Conservation (phyloP, 2,888 invertebrate species). For the Thyatira batis region DNA sequence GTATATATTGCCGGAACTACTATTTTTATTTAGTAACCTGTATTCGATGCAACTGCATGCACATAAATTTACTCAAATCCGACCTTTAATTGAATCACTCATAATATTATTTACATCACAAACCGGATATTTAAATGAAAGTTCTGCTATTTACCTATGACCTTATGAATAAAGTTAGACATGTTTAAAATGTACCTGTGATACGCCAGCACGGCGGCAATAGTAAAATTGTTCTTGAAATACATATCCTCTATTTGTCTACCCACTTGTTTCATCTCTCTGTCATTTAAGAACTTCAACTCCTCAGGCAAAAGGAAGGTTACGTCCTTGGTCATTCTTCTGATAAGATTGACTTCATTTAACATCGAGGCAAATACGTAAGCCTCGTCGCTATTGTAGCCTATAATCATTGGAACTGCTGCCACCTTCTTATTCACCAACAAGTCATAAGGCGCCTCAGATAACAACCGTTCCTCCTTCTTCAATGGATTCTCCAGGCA, state of each 20-base stretch:
- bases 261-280: slow-evolving; percentile 46
- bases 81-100: not conserved
- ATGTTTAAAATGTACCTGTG: slow-evolving; percentile 53
- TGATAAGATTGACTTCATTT: slow-evolving; percentile 37
- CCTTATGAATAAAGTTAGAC: not conserved
- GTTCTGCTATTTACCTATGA: not conserved
- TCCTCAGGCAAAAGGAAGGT: slow-evolving; percentile 60
- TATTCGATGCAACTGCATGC: not conserved
- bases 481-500: slow-evolving; percentile 59
- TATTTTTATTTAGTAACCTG: not conserved
- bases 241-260: slow-evolving; percentile 57
- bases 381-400: slow-evolving; percentile 67
- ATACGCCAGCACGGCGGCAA: slow-evolving; percentile 51
- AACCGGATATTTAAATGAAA: not conserved
- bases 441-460: slow-evolving; percentile 53
- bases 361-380: slow-evolving; percentile 62
- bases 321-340: slow-evolving; percentile 35
- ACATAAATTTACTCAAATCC: not conserved
- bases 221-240: slow-evolving; percentile 51
- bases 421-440: slow-evolving; percentile 39
- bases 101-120: not conserved
- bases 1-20: not conserved
- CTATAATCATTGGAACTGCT: slow-evolving; percentile 63
- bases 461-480: slow-evolving; percentile 55
- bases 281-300: slow-evolving; percentile 48